A percentile compares a stretch with the other conserved stretches of the same genome.
phyloP scores from a whole-genome alignment of 2,113 vertebrate genomes.

The Planiliza haematocheilus region DNA sequence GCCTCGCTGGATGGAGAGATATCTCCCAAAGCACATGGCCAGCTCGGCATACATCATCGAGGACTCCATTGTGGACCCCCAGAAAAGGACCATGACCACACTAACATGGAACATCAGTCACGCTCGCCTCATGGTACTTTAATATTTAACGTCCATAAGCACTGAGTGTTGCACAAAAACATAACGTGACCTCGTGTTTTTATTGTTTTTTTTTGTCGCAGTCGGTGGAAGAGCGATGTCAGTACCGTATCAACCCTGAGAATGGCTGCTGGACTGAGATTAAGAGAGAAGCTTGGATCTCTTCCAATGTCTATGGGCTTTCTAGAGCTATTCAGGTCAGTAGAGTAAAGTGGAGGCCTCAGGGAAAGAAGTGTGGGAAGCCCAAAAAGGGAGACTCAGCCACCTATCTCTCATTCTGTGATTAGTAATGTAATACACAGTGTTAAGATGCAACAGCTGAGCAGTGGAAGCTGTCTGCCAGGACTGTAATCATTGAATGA shows the following conservation, averaged over 20 bases:
- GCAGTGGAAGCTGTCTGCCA: background rate
- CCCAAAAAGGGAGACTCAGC: background rate
- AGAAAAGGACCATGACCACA: constrained; percentile 93
- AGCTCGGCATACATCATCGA: constrained; percentile 96
- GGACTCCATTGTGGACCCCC: constrained; percentile 96
- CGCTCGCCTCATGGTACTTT: constrained; percentile 90
- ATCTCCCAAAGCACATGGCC: constrained; percentile 92
- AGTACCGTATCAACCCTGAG: constrained; percentile 90
- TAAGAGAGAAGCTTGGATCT: constrained; percentile 95
- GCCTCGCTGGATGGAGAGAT: constrained; percentile 94
- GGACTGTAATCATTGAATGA: constrained; percentile 29
- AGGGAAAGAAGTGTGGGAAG: constrained; percentile 1
- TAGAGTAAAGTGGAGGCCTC: constrained; percentile 18
- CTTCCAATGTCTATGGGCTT: constrained; percentile 92
- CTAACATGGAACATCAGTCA: constrained; percentile 98
- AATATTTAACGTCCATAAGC: background rate
- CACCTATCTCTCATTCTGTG: constrained; percentile 14
- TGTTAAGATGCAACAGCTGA: constrained; percentile 33
- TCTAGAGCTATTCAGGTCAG: constrained; percentile 94
- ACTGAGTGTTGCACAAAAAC: background rate
- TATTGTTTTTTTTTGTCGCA: constrained; percentile 59
- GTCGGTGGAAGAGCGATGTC: constrained; percentile 93
- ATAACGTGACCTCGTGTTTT: constrained; percentile 7
- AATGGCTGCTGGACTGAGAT: constrained; percentile 94
- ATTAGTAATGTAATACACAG: constrained; percentile 31